phyloP scores from a whole-genome alignment of 2,888 invertebrate species.

The Cheilosia urbana region DNA sequence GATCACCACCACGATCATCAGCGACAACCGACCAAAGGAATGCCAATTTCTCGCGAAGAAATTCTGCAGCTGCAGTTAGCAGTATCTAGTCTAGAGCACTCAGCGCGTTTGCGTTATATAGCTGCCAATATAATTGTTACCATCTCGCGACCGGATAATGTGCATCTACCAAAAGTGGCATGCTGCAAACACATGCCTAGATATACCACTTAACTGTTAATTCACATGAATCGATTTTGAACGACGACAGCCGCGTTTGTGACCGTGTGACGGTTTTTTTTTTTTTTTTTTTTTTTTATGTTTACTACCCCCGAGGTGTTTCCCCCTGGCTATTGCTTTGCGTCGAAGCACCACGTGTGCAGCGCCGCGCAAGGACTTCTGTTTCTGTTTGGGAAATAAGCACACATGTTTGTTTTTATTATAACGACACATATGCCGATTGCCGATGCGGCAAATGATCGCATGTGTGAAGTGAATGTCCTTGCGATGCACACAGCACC shows the following conservation, averaged over 20 bases:
- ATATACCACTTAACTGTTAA: slow-evolving; percentile 52
- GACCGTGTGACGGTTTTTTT: slow-evolving; percentile 64
- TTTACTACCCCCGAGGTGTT: slow-evolving; percentile 2
- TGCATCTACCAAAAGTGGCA: slow-evolving; percentile 67
- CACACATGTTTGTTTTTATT: slow-evolving; percentile 59
- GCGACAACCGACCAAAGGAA: slow-evolving; percentile 46
- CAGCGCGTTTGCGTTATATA: slow-evolving; percentile 15
- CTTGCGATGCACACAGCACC: slow-evolving; percentile 54
- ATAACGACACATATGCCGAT: slow-evolving; percentile 45
- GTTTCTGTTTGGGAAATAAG: slow-evolving; percentile 13
- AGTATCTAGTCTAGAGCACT: slow-evolving; percentile 69
- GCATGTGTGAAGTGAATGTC: slow-evolving; percentile 75
- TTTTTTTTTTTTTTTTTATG: slow-evolving; percentile 12
- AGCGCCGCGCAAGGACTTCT: slow-evolving; percentile 60
- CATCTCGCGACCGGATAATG: slow-evolving; percentile 61
- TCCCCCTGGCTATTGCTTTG: slow-evolving; percentile 11
- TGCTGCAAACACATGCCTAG: slow-evolving; percentile 41
- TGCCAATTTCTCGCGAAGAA: slow-evolving; percentile 72
- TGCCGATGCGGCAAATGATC: slow-evolving; percentile 69
- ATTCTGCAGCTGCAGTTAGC: slow-evolving; percentile 64
- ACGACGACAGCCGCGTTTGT: slow-evolving; percentile 65
- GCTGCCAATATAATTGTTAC: slow-evolving; percentile 71
- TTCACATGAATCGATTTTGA: slow-evolving; percentile 67
- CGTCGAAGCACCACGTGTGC: slow-evolving; percentile 72
- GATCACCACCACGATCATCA: slow-evolving; percentile 59